Evolutionary conservation across 2,113 vertebrate genomes (phyloP).

Genomic region (Ceuthmochares aereus): DNA sequence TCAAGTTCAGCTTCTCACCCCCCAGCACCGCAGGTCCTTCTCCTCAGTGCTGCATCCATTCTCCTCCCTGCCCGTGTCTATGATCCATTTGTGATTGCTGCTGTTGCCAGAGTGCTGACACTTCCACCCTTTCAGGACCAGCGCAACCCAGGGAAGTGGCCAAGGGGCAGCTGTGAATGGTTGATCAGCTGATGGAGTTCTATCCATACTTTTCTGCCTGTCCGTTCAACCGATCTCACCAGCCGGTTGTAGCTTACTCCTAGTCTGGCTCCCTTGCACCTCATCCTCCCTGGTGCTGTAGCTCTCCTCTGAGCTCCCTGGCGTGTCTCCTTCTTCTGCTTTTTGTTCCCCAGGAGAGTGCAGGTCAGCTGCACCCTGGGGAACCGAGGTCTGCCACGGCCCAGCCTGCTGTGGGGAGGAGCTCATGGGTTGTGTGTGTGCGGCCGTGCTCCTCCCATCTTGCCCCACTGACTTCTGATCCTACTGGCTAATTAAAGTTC

Average conservation of each 20-base stretch:
- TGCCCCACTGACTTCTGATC: neutral
- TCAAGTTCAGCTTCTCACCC: too few species aligned
- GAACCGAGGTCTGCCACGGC: accelerated
- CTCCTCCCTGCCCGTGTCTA: too few species aligned
- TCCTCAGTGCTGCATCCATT: too few species aligned
- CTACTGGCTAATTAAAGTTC: neutral
- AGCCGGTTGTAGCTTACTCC: neutral
- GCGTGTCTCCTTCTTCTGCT: neutral
- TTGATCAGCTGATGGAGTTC: neutral
- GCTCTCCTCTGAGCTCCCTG: accelerated
- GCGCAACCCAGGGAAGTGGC: neutral
- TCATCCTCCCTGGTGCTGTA: neutral
- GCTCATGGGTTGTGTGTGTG: accelerated
- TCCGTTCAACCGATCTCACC: accelerated
- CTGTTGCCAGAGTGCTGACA: too few species aligned
- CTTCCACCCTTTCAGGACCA: neutral
- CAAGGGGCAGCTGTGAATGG: accelerated
- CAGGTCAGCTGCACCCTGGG: neutral
- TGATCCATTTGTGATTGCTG: too few species aligned
- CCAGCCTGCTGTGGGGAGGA: neutral
- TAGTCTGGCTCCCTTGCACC: neutral
- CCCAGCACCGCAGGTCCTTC: too few species aligned
- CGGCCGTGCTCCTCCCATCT: neutral
- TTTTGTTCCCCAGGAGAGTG: accelerated
- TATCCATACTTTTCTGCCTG: neutral